Evolutionary conservation across 2,888 invertebrate genomes (phyloP).

Genomic region (Tenodera sinensis): DNA sequence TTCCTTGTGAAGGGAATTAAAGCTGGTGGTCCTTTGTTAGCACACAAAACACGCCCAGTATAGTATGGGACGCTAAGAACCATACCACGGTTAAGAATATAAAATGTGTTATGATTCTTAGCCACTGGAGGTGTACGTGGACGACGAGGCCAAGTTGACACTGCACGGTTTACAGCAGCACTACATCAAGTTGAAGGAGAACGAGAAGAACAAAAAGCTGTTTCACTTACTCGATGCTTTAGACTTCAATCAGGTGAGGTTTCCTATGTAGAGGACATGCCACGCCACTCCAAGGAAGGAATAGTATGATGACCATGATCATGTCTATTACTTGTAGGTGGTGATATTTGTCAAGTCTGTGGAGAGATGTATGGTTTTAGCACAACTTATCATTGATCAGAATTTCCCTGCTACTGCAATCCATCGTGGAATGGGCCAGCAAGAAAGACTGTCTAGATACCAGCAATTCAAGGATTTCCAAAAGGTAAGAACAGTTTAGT

Average conservation of each 20-base stretch:
- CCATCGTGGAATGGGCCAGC: conserved; percentile 96
- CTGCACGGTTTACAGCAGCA: conserved; percentile 98
- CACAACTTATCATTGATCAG: conserved; percentile 92
- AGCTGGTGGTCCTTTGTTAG: too few relatives aligned
- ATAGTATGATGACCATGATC: too few relatives aligned
- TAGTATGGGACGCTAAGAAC: too few relatives aligned
- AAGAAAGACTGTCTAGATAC: conserved; percentile 91
- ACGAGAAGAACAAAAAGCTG: conserved; percentile 98
- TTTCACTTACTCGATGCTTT: conserved; percentile 97
- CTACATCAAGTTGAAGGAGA: conserved; percentile 98
- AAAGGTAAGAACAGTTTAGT: conserved; percentile 55
- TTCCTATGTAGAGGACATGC: background rate
- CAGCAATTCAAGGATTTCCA: conserved; percentile 99
- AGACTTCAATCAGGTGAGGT: conserved; percentile 93
- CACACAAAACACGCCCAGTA: too few relatives aligned
- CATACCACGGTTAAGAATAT: too few relatives aligned
- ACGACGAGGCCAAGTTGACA: conserved; percentile 98
- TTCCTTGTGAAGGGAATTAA: too few relatives aligned
- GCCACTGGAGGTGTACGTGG: conserved; percentile 99
- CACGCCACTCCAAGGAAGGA: too few relatives aligned
- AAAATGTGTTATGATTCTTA: conserved; percentile 58
- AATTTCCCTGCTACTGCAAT: conserved; percentile 99
- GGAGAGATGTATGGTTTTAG: conserved; percentile 94
- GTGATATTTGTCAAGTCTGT: conserved; percentile 99
- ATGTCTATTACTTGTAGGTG: conserved; percentile 61